These are phyloP conservation scores for Alouatta palliata DNA, from an alignment of 2,113 vertebrate genomes.

Conservation along the genomic window DNA sequence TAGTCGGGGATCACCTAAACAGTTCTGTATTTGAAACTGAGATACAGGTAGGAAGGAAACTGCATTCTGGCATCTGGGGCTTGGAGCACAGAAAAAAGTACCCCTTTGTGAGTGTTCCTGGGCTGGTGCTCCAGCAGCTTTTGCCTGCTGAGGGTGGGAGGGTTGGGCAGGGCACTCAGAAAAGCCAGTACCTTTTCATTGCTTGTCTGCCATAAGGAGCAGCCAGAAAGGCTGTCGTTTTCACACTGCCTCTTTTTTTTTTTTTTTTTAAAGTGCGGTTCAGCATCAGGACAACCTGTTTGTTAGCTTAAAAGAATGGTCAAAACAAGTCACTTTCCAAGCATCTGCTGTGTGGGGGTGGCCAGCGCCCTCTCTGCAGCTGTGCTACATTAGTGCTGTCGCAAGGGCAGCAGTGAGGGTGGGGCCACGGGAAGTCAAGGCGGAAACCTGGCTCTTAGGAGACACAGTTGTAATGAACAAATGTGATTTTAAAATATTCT, in stretches of 20 bases:
- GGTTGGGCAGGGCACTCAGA: not conserved
- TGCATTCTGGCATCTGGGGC: not conserved
- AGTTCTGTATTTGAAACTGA: not conserved
- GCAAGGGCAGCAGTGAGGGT: not conserved
- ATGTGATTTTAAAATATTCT: not conserved
- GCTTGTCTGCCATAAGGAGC: not conserved
- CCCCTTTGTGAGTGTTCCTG: not conserved
- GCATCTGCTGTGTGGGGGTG: not conserved
- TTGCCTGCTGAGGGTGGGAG: too few species aligned
- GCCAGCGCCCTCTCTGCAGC: not conserved
- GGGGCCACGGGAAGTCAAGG: not conserved
- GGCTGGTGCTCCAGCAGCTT: not conserved
- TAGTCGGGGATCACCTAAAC: not conserved
- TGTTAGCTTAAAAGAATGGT: not conserved
- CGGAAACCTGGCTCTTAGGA: not conserved
- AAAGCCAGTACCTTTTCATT: not conserved
- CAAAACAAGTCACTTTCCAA: not conserved
- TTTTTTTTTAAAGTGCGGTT: not conserved
- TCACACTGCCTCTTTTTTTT: not conserved
- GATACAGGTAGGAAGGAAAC: not conserved
- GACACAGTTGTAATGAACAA: not conserved
- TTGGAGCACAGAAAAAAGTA: not conserved
- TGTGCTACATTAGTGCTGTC: not conserved
- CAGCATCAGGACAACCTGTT: not conserved
- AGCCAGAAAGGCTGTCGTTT: not conserved